A percentile compares a stretch with the other conserved stretches of the same genome.
These are phyloP conservation scores for Aricia artaxerxes DNA, from an alignment of 2,888 invertebrate species.

Conservation along the genomic window DNA sequence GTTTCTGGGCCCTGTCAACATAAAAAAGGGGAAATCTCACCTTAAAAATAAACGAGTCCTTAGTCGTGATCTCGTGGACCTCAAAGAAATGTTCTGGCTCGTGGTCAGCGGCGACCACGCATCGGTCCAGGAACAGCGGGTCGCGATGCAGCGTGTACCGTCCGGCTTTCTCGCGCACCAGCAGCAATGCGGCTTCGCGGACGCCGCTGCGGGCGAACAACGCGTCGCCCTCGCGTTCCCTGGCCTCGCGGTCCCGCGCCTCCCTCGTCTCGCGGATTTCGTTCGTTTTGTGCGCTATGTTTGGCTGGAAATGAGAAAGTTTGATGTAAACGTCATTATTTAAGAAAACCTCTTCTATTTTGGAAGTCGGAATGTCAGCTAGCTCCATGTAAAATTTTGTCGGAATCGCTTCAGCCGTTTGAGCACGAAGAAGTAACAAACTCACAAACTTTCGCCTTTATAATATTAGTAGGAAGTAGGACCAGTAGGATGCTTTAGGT, in stretches of 20 bases:
- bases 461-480: too few relatives aligned
- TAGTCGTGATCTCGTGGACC: constrained; percentile 94
- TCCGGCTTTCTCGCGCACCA: constrained; percentile 94
- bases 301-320: constrained; percentile 80
- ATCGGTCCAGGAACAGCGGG: constrained; percentile 93
- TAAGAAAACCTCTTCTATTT: too few relatives aligned
- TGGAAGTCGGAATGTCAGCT: too few relatives aligned
- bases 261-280: constrained; percentile 80
- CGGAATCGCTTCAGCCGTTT: too few relatives aligned
- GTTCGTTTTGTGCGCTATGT: constrained; percentile 84
- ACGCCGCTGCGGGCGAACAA: constrained; percentile 88
- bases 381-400: too few relatives aligned
- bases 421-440: too few relatives aligned
- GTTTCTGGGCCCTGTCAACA: too few relatives aligned
- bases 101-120: constrained; percentile 94
- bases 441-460: too few relatives aligned
- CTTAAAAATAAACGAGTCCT: constrained; percentile 96
- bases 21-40: background rate
- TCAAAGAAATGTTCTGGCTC: constrained; percentile 97
- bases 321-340: background rate
- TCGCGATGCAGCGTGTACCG: constrained; percentile 92
- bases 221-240: constrained; percentile 70
- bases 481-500: too few relatives aligned
- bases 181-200: constrained; percentile 91
- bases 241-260: constrained; percentile 69